Evolutionary conservation across 1,140 invertebrate genomes (phyloP).

Genomic region (Contarinia nasturtii): DNA sequence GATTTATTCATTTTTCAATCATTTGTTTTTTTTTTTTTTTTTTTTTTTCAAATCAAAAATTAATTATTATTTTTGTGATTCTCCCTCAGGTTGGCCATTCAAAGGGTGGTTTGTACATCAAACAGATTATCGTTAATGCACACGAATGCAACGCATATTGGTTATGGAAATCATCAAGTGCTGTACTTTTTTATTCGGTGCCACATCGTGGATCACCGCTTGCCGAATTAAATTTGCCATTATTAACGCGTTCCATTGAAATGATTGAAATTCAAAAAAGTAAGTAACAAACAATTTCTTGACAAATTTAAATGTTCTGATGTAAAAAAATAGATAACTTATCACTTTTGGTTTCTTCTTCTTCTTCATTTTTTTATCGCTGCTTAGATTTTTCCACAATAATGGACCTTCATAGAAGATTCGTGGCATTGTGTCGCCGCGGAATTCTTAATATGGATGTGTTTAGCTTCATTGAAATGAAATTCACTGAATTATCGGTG

Average conservation of each 20-base stretch:
- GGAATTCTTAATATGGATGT: slow-evolving; percentile 30
- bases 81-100: slow-evolving; percentile 39
- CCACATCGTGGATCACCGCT: slow-evolving; percentile 47
- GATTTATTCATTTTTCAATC: too few relatives aligned
- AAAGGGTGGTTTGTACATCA: slow-evolving; percentile 51
- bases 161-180: slow-evolving; percentile 31
- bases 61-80: neutral
- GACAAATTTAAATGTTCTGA: neutral
- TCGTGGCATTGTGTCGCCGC: slow-evolving; percentile 27
- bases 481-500: slow-evolving; percentile 43
- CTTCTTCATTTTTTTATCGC: too few relatives aligned
- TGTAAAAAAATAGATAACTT: too few relatives aligned
- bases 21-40: too few relatives aligned
- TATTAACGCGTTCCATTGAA: slow-evolving; percentile 38
- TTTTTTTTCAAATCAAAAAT: neutral
- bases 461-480: slow-evolving; percentile 45
- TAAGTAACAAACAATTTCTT: slow-evolving; percentile 15
- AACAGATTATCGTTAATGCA: slow-evolving; percentile 41
- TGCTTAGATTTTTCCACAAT: slow-evolving; percentile 41
- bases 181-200: slow-evolving; percentile 54
- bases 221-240: slow-evolving; percentile 40
- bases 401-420: slow-evolving; percentile 33
- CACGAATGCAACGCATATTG: slow-evolving; percentile 24
- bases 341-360: too few relatives aligned
- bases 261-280: slow-evolving; percentile 42